A percentile compares a stretch with the other conserved stretches of the same genome.
Evolutionary conservation across 2,113 vertebrate genomes (phyloP).

Genomic region (Illadopsis cleaveri): DNA sequence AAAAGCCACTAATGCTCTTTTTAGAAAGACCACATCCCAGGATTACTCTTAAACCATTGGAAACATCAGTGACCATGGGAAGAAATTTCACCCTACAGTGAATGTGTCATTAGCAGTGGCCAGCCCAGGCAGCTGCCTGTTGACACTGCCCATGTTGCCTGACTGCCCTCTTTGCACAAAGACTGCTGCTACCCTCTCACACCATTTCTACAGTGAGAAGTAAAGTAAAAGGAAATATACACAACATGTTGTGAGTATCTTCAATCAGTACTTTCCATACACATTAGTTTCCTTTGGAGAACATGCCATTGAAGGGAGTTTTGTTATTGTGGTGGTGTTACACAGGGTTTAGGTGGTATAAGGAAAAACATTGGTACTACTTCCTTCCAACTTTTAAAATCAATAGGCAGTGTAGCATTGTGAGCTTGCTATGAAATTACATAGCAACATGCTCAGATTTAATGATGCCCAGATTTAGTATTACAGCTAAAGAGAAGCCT

Average conservation of each 20-base stretch:
- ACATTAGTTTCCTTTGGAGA: neutral
- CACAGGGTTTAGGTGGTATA: neutral
- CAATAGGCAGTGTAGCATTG: neutral
- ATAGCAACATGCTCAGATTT: neutral
- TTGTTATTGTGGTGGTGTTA: neutral
- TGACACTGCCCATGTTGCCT: neutral
- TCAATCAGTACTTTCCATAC: neutral
- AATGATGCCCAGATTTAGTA: neutral
- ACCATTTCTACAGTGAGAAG: rapidly evolving
- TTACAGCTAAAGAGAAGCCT: neutral
- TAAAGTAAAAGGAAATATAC: too few relatives aligned
- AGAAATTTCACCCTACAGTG: neutral
- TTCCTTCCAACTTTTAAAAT: neutral
- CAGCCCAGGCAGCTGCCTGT: neutral
- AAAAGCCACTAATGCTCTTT: neutral
- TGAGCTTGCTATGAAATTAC: neutral
- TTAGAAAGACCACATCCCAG: rapidly evolving
- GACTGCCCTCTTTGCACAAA: neutral
- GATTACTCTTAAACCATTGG: neutral
- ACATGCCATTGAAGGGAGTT: neutral
- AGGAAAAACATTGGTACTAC: neutral
- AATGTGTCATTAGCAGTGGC: neutral
- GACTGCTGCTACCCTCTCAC: neutral
- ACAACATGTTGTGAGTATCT: rapidly evolving
- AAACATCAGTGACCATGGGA: neutral